Percentiles rank a stretch among this genome's conserved stretches.
Conservation (phyloP, 2,113 vertebrate genomes). For the Zosterops hypoxanthus region DNA sequence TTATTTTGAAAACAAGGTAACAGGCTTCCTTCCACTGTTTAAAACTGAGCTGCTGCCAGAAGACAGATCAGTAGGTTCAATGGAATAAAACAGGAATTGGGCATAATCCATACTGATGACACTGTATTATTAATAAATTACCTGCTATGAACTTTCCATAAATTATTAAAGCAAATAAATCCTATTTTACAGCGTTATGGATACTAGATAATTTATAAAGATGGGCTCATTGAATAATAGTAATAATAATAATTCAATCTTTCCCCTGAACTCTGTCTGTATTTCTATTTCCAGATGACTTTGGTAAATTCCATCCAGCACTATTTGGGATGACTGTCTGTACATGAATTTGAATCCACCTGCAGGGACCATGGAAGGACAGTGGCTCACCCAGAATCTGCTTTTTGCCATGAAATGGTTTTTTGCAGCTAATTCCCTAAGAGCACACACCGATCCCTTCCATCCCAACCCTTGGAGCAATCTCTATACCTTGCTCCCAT, state of each 20-base stretch:
- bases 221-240: neutral
- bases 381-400: neutral
- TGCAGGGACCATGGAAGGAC: neutral
- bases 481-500: neutral
- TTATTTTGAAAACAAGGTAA: constrained; percentile 7
- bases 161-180: constrained; percentile 65
- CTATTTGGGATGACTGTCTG: neutral
- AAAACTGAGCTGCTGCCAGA: neutral
- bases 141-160: constrained; percentile 13
- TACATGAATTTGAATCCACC: neutral
- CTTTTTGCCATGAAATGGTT: neutral
- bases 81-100: neutral
- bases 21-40: neutral
- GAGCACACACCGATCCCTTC: neutral
- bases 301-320: neutral
- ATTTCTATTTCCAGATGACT: constrained; percentile 15
- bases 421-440: neutral
- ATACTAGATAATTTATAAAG: constrained; percentile 46
- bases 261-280: neutral
- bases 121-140: constrained; percentile 64
- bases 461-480: neutral
- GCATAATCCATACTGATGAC: constrained; percentile 36
- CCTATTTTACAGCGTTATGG: neutral
- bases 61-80: neutral
- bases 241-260: neutral